Evolutionary conservation across 2,113 vertebrate species (phyloP), one percentile per base, ranked within the genome.

Genomic region (Brachyhypopomus occidentalis): DNA sequence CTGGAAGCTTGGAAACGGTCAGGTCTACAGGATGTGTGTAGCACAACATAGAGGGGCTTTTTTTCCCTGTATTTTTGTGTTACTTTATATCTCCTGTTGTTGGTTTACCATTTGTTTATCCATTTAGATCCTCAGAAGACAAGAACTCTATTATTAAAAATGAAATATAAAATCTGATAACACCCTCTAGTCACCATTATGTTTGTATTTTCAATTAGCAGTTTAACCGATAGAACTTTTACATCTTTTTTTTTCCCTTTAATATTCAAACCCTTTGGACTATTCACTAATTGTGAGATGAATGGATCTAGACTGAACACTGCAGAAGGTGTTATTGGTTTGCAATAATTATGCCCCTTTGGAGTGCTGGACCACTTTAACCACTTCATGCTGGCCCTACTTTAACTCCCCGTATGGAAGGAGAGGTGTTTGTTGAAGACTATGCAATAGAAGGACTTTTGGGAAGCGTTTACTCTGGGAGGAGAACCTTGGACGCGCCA

Each of bases 391-490:
- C 16, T 58, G 27, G 36, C 36, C 27, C 36, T 72, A 66, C 38
- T 77, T 74, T 78, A 60, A 12, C 2, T 52, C 45, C 45, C 45
- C 7, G 12, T 52, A 52, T 9, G 14, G 45, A 52, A 52, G 2
- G 45, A 52, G 78, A 48, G 77, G 25, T 78, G 76, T 52, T 72
- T 71, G 48, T 79, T 82, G 87, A 84, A 87, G 89, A 89, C 90
- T 91, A 90, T 91, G 91, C 92, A 93, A 91, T 87, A 84, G 85
- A 84, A 88, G 62, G 72, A 81, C 84, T 58, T 88, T 83, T 85
- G 84, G 84, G 86, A 85, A 90, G 85, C 84, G 86, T 80, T 52
- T 14, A 14, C 45, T 52, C 45, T 52, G 41, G 84, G 23, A 79
- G 76, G 0, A 87, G 84, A 85, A 78, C 34, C 78, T 84, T 87